Conservation (phyloP, 1,140 invertebrate genomes). For the Danaus plexippus region DNA sequence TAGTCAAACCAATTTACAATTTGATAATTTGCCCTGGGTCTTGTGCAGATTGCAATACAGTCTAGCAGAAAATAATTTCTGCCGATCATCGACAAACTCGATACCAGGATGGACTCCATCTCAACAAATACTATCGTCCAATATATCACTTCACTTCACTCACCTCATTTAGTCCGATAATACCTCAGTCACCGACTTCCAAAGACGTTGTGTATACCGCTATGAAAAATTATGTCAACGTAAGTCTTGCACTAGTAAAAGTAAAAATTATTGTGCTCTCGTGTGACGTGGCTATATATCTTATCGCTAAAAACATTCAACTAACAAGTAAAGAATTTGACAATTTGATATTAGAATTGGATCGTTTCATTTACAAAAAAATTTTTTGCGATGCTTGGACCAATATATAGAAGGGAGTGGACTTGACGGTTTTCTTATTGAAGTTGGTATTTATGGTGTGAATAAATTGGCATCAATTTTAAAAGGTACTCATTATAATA, state of each 20-base stretch:
- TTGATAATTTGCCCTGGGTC: slow-evolving; percentile 7
- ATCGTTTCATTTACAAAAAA: neutral
- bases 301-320: too few species aligned
- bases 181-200: slow-evolving; percentile 5
- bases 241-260: neutral
- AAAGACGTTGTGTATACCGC: slow-evolving; percentile 7
- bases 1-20: slow-evolving; percentile 1
- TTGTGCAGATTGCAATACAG: slow-evolving; percentile 6
- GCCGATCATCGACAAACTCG: slow-evolving; percentile 1
- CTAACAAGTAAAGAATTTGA: too few species aligned
- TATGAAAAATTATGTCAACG: slow-evolving; percentile 6
- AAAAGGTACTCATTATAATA: slow-evolving; percentile 1
- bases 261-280: too few species aligned
- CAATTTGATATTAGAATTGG: too few species aligned
- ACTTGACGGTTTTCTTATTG: neutral
- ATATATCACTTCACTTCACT: too few species aligned
- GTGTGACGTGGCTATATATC: too few species aligned
- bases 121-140: too few species aligned
- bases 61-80: slow-evolving; percentile 3
- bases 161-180: too few species aligned
- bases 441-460: neutral
- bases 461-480: neutral
- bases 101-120: too few species aligned
- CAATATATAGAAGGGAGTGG: slow-evolving; percentile 4
- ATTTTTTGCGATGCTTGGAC: slow-evolving; percentile 1